Base-by-base conservation (phyloP, 37 sponge, comb jelly and placozoan genomes). In the Aplysina aerophoba region DNA sequence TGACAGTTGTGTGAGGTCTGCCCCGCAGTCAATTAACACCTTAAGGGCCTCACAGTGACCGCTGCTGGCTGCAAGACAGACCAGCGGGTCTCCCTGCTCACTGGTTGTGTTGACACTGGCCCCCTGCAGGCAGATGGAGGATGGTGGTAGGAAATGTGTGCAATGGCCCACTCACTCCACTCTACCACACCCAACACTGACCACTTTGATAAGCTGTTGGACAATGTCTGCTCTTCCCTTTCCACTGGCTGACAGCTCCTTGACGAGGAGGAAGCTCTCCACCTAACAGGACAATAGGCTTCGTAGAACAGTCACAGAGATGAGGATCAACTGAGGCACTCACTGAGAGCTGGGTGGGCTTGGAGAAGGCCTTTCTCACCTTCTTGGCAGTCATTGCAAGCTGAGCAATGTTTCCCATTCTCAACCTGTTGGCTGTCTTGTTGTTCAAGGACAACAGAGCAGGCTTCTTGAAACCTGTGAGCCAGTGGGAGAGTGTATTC, bases 171-270 rank as follows among this genome's bases (percentile, higher is more conserved):
- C 37, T 44, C 78, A 37, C 78, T 75, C 54, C 38, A 17, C 53
- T 40, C 4, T 24, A 25, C 63, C 12, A 62, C 63, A 62, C 63
- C 4, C 63, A 28, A 25, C 35, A 86, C 59, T 15, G 24, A 89
- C 93, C 83, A 89, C 63, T 41, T 89, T 64, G 4, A 92, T 63
- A 15, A 89, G 81, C 30, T 62, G 60, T 14, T 44, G 20, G 13
- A 93, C 93, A 27, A 81, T 80, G 4, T 93, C 94, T 30, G 40
- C 44, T 84, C 91, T 62, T 28, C 91, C 91, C 36, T 87, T 80
- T 54, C 91, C 88, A 62, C 37, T 27, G 19, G 25, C 20, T 11
- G 80, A 66, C n/a, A 93, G 58, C 50, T 90, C 94, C 19, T 53
- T 39, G 31, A 64, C 24, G 15, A 93, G 75, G 28, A 84, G 56